Conservation (phyloP, 2,797 vertebrate species). For the Etheostoma perlongum region DNA sequence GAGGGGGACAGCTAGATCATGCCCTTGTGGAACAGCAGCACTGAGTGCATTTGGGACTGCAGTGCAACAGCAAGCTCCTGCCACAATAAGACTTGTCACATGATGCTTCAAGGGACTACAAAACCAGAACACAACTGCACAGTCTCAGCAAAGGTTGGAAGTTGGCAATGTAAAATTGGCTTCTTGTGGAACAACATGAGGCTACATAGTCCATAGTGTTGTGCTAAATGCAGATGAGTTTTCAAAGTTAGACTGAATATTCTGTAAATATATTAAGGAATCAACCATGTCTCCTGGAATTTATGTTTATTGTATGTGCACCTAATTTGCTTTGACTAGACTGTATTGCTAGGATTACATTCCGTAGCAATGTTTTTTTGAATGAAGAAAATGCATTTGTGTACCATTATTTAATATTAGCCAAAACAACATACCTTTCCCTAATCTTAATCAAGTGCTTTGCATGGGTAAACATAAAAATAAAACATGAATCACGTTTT, state of each 20-base stretch:
- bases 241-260: constrained; percentile 14
- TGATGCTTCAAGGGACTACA: constrained; percentile 61
- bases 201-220: neutral
- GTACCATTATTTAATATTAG: constrained; percentile 5
- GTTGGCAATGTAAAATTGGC: constrained; percentile 22
- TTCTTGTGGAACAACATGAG: constrained; percentile 16
- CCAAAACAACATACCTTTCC: neutral
- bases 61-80: constrained; percentile 66
- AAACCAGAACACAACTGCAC: constrained; percentile 57
- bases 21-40: constrained; percentile 56
- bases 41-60: constrained; percentile 61
- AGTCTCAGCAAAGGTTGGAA: constrained; percentile 39
- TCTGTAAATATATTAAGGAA: constrained; percentile 13
- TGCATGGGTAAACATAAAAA: neutral
- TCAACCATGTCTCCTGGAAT: neutral
- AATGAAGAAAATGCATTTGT: neutral
- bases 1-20: constrained; percentile 59
- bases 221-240: constrained; percentile 8
- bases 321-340: constrained; percentile 1
- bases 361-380: neutral
- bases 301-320: constrained; percentile 3
- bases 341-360: neutral
- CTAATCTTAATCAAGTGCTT: neutral
- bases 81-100: constrained; percentile 63
- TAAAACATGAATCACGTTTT: neutral